Conservation (phyloP, 2,113 vertebrate species). For the Etheostoma cragini region DNA sequence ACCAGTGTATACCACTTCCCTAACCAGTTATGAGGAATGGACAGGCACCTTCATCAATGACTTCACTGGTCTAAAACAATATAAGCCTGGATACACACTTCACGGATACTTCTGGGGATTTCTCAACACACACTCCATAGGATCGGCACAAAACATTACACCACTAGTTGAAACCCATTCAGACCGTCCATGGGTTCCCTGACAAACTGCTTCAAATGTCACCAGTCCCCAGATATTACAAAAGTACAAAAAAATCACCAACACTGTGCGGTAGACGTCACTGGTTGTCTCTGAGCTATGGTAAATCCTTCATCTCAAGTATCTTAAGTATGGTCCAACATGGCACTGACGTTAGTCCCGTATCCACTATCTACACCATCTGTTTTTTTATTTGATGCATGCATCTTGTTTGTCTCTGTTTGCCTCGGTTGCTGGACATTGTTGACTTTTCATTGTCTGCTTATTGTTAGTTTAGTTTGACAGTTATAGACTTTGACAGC, state of each 20-base stretch:
- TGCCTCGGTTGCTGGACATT: not conserved
- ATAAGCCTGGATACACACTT: too few species aligned
- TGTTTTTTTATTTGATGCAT: not conserved
- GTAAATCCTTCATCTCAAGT: not conserved
- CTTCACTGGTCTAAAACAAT: too few species aligned
- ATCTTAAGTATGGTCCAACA: not conserved
- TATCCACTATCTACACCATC: not conserved
- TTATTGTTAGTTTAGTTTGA: constrained; percentile 25
- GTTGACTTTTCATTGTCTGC: constrained; percentile 39
- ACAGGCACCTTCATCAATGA: too few species aligned
- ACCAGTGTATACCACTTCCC: too few species aligned
- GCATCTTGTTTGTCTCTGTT: not conserved
- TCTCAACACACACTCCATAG: too few species aligned
- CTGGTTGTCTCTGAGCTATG: not conserved
- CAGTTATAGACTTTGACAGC: constrained; percentile 38
- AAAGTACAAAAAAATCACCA: too few species aligned
- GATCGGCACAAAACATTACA: too few species aligned
- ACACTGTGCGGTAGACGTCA: not conserved
- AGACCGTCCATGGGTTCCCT: not conserved
- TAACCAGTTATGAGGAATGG: too few species aligned
- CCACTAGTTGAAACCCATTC: too few species aligned
- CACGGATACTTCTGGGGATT: too few species aligned
- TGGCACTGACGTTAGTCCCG: not conserved
- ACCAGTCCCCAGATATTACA: not conserved
- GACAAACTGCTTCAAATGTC: constrained; percentile 1